A percentile compares a stretch with the other conserved stretches of the same genome.
These are phyloP conservation scores for Neomonachus schauinslandi DNA, from an alignment of 2,113 vertebrate species.

Conservation along the genomic window DNA sequence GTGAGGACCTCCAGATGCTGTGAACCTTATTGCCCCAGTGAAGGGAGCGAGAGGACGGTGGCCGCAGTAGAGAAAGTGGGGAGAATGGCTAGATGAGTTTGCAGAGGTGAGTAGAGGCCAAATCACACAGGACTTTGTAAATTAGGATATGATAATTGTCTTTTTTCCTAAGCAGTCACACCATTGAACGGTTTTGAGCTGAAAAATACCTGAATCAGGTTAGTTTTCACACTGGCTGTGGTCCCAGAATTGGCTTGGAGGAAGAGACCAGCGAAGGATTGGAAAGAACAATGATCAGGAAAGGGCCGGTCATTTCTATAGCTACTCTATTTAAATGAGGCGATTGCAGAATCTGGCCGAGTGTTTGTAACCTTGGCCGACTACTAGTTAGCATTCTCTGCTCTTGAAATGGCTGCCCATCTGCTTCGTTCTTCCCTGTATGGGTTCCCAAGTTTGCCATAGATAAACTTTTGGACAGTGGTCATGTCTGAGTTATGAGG, in stretches of 20 bases:
- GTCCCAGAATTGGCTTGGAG: not conserved
- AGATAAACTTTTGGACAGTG: not conserved
- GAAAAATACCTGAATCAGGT: not conserved
- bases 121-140: not conserved
- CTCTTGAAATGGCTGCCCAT: not conserved
- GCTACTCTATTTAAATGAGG: not conserved
- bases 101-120: not conserved
- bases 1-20: not conserved
- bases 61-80: not conserved
- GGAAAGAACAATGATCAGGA: not conserved
- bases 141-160: not conserved
- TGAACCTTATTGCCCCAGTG: not conserved
- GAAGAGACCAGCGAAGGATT: not conserved
- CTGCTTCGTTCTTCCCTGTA: not conserved
- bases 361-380: not conserved
- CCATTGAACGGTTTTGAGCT: not conserved
- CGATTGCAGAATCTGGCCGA: not conserved
- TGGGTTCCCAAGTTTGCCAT: not conserved
- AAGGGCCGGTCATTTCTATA: not conserved
- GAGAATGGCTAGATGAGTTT: not conserved
- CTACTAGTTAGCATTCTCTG: not conserved
- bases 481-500: not conserved
- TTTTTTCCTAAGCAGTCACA: not conserved
- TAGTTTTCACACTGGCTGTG: not conserved
- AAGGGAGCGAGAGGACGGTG: not conserved